Percentiles rank a stretch among this genome's conserved stretches.
These are phyloP conservation scores for Spisula solida DNA, from an alignment of 2,888 invertebrate species.

Conservation along the genomic window DNA sequence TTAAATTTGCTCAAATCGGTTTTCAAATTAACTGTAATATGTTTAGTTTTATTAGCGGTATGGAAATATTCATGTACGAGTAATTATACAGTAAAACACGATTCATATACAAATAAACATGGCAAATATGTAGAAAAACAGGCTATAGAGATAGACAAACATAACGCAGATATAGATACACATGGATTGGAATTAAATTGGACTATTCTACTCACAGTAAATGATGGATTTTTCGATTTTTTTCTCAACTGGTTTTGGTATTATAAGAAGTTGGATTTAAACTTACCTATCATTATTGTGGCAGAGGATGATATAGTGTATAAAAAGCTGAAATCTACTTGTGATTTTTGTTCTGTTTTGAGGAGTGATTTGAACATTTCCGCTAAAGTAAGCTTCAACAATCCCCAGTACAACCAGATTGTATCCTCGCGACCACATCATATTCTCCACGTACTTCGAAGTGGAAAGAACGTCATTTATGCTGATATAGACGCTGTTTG, in stretches of 20 bases:
- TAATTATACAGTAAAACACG: too few relatives aligned
- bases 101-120: too few relatives aligned
- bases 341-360: not conserved
- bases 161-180: not conserved
- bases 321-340: not conserved
- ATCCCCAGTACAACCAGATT: not conserved
- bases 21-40: too few relatives aligned
- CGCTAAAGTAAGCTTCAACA: not conserved
- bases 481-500: not conserved
- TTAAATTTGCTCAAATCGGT: too few relatives aligned
- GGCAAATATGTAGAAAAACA: too few relatives aligned
- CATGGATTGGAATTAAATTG: not conserved
- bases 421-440: not conserved
- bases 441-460: not conserved
- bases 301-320: not conserved
- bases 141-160: not conserved
- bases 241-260: slow-evolving; percentile 14
- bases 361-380: slow-evolving; percentile 3
- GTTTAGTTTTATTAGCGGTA: too few relatives aligned
- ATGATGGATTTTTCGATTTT: slow-evolving; percentile 8
- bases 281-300: not conserved
- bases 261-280: not conserved
- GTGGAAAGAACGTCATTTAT: not conserved
- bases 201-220: not conserved
- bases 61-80: too few relatives aligned